Evolutionary conservation across 1,140 invertebrate genomes (phyloP).

Genomic region (Papilio helenus): DNA sequence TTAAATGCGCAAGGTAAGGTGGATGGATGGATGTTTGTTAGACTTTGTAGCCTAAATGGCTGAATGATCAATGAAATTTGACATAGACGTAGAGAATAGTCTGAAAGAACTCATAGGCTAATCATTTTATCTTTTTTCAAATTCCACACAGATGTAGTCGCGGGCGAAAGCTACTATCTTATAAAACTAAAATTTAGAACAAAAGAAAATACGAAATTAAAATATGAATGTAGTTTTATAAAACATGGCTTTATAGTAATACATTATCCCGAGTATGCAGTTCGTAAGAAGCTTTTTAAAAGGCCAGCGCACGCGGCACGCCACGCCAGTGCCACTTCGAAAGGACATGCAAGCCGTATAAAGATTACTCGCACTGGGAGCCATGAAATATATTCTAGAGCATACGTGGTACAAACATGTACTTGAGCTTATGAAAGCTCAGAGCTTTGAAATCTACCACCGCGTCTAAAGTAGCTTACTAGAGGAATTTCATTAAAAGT

Average conservation of each 20-base stretch:
- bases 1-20: too few relatives aligned
- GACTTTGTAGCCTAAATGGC: too few relatives aligned
- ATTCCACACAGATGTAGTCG: too few relatives aligned
- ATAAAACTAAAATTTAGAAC: too few relatives aligned
- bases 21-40: too few relatives aligned
- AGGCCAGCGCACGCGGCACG: not conserved
- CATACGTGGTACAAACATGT: not conserved
- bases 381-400: slow-evolving; percentile 1
- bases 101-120: too few relatives aligned
- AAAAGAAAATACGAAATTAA: not conserved
- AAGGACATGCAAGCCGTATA: not conserved
- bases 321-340: not conserved
- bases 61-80: too few relatives aligned
- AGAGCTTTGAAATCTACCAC: not conserved
- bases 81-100: too few relatives aligned
- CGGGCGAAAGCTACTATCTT: too few relatives aligned
- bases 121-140: too few relatives aligned
- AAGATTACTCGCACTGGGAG: slow-evolving; percentile 2
- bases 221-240: not conserved
- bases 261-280: not conserved
- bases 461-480: not conserved
- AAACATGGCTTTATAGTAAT: not conserved
- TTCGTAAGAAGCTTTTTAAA: not conserved
- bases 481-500: not conserved
- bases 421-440: not conserved